Conservation (phyloP, 2,113 vertebrate species). For the Zapus hudsonius region DNA sequence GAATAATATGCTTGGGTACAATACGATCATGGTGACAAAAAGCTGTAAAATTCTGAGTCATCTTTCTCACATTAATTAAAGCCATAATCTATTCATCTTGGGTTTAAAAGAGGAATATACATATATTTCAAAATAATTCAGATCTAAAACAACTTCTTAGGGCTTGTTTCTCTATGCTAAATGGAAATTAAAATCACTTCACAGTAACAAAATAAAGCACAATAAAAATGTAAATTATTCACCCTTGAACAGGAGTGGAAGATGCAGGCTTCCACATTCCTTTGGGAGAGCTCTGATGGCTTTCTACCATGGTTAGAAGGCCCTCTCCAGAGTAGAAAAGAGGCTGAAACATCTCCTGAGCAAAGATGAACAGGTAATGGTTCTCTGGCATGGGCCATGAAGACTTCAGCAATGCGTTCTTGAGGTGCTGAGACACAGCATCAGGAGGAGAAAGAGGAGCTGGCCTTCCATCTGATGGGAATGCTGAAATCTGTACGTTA, state of each 20-base stretch:
- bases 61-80: slow-evolving; percentile 73
- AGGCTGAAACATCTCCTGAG: neutral
- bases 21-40: slow-evolving; percentile 56
- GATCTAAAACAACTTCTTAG: slow-evolving; percentile 33
- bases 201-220: slow-evolving; percentile 25
- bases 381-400: neutral
- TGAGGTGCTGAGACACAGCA: neutral
- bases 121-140: slow-evolving; percentile 63
- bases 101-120: slow-evolving; percentile 31
- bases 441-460: neutral
- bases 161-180: slow-evolving; percentile 63
- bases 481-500: no score
- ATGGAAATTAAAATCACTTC: slow-evolving; percentile 53
- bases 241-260: neutral
- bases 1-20: slow-evolving; percentile 54
- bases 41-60: slow-evolving; percentile 63
- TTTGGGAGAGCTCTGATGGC: neutral
- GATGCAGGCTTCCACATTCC: neutral
- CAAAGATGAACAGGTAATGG: neutral
- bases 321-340: neutral
- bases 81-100: slow-evolving; percentile 50
- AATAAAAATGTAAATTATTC: neutral
- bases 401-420: neutral
- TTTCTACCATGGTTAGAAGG: neutral
- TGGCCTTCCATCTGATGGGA: accelerated